Percentiles rank a stretch among this genome's conserved stretches.
phyloP scores from a whole-genome alignment of 2,797 vertebrate genomes.

The Sciurus vulgaris region DNA sequence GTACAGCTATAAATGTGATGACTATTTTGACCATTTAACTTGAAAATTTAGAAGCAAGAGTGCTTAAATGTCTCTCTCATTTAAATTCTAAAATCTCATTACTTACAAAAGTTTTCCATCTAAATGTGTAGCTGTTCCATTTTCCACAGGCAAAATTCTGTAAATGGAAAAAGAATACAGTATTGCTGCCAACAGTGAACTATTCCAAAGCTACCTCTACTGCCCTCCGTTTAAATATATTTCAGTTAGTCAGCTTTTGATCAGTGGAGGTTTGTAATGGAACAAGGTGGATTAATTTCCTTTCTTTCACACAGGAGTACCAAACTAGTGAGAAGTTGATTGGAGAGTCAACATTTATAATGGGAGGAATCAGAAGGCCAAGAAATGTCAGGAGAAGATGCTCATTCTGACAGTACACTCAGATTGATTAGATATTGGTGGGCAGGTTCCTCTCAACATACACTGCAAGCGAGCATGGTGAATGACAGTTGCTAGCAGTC shows the following conservation, averaged over 20 bases:
- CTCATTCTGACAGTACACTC: neutral
- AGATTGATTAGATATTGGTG: neutral
- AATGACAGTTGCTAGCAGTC: neutral
- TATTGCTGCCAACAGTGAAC: neutral
- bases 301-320: neutral
- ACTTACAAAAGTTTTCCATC: neutral
- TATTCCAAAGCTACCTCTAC: neutral
- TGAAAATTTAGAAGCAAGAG: constrained; percentile 28
- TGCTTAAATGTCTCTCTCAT: constrained; percentile 46
- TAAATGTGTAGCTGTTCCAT: constrained; percentile 11
- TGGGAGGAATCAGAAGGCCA: neutral
- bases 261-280: neutral
- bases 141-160: constrained; percentile 33
- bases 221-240: neutral
- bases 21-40: constrained; percentile 45
- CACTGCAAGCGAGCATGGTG: neutral
- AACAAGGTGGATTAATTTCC: neutral
- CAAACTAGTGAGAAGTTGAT: neutral
- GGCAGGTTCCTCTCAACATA: neutral
- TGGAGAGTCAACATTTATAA: constrained; percentile 21
- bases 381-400: neutral
- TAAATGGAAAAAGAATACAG: neutral
- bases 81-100: constrained; percentile 54
- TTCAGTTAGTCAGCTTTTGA: neutral
- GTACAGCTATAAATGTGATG: neutral